These are phyloP conservation scores for Pocillopora verrucosa DNA, from an alignment of 64 coral and sea anemone genomes.

Conservation along the genomic window DNA sequence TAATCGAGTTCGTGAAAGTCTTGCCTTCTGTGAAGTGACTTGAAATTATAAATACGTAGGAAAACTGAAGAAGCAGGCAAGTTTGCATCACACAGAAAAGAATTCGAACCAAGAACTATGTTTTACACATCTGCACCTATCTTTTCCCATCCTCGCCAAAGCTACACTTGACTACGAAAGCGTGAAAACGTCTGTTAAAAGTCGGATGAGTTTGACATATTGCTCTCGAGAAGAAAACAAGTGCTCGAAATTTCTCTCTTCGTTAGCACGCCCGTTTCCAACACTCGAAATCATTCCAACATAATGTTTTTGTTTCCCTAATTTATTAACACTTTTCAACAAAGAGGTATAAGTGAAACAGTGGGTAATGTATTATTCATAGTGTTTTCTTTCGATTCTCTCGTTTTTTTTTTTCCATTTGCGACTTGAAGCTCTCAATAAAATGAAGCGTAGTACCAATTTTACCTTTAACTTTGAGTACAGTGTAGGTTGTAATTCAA, in stretches of 20 bases:
- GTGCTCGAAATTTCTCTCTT: neutral
- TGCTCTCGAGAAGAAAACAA: conserved; percentile 1
- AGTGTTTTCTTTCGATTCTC: conserved; percentile 1
- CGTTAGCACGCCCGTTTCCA: neutral
- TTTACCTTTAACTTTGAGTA: neutral
- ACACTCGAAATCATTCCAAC: neutral
- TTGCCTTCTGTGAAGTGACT: too few relatives aligned
- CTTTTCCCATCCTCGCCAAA: neutral
- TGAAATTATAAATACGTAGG: too few relatives aligned
- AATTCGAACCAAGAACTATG: conserved; percentile 15
- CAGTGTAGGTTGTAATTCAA: neutral
- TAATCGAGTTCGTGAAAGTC: too few relatives aligned
- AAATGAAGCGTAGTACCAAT: neutral
- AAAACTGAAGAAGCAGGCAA: too few relatives aligned
- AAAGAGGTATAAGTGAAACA: conserved; percentile 23
- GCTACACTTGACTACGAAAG: neutral
- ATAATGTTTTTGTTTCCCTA: conserved; percentile 32
- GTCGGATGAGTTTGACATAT: conserved; percentile 13
- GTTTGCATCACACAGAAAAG: too few relatives aligned
- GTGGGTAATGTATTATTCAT: conserved; percentile 44
- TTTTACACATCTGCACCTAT: neutral
- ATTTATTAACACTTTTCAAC: conserved; percentile 42
- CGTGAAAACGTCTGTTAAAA: neutral
- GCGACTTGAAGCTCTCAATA: neutral
- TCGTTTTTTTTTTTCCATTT: conserved; percentile 11